These are phyloP conservation scores for Drosophila kokeensis DNA, from an alignment of 2,888 invertebrate species.

Conservation along the genomic window DNA sequence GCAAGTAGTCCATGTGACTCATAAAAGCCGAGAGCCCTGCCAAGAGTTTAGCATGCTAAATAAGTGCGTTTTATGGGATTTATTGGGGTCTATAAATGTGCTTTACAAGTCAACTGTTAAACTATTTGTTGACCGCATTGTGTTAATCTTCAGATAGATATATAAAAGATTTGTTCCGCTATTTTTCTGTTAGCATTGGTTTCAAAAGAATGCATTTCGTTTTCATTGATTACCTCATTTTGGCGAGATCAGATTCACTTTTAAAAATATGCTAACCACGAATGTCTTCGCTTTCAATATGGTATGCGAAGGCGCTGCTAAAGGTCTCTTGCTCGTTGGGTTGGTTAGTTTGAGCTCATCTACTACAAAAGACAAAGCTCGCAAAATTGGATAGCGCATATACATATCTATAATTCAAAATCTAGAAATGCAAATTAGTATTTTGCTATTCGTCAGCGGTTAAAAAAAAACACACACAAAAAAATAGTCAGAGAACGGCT, in stretches of 20 bases:
- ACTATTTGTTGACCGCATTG: conserved; percentile 22
- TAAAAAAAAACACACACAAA: conserved; percentile 29
- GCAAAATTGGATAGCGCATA: conserved; percentile 17
- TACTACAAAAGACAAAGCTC: conserved; percentile 13
- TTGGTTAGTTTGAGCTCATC: conserved; percentile 14
- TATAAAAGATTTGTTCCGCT: not conserved
- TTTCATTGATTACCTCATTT: conserved; percentile 32
- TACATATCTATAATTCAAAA: conserved; percentile 55
- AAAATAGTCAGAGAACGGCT: conserved; percentile 35
- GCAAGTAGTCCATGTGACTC: conserved; percentile 32
- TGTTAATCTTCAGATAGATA: conserved; percentile 2
- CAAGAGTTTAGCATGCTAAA: conserved; percentile 63
- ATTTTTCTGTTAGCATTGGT: not conserved
- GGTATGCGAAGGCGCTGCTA: not conserved
- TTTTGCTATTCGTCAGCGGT: conserved; percentile 45
- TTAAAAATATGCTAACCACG: conserved; percentile 1
- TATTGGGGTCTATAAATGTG: conserved; percentile 34
- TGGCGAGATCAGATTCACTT: conserved; percentile 35
- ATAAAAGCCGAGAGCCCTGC: conserved; percentile 39
- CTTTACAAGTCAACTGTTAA: conserved; percentile 24
- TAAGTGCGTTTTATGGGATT: conserved; percentile 48
- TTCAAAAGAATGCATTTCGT: conserved; percentile 11
- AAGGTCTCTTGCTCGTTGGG: conserved; percentile 22
- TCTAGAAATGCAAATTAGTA: conserved; percentile 71
- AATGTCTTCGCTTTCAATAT: conserved; percentile 38